These are phyloP conservation scores for Pagetopsis macropterus DNA, from an alignment of 2,797 vertebrate species.

Conservation along the genomic window DNA sequence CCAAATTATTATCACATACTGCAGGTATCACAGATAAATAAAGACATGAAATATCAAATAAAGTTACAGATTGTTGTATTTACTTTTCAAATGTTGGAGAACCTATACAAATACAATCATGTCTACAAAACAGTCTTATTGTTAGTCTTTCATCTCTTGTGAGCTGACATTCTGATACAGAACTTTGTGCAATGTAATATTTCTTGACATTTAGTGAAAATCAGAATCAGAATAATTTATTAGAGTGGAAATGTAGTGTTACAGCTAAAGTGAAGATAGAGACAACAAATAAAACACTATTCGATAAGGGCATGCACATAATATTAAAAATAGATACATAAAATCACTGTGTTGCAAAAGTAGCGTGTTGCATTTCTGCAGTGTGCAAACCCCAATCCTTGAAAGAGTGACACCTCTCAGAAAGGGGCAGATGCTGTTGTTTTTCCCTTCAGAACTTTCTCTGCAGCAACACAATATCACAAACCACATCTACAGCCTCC, in stretches of 20 bases:
- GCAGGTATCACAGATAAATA: neutral
- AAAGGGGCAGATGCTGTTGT: conserved; percentile 65
- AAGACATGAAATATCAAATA: neutral
- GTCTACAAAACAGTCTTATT: neutral
- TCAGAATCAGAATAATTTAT: no score
- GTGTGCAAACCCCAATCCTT: conserved; percentile 72
- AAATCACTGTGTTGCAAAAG: conserved; percentile 35
- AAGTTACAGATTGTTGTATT: neutral
- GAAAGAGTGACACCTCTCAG: conserved; percentile 76
- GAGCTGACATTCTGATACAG: conserved; percentile 35
- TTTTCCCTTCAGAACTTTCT: conserved; percentile 78
- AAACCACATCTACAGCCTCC: conserved; percentile 93
- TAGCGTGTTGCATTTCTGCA: conserved; percentile 69
- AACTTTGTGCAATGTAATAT: conserved; percentile 43
- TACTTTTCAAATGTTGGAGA: neutral
- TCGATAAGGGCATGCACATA: no score
- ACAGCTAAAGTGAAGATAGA: no score
- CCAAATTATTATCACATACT: neutral
- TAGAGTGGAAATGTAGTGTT: no score
- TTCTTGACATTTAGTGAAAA: conserved; percentile 65
- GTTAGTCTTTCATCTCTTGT: conserved; percentile 17
- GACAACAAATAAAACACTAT: no score
- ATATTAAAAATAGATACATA: no score
- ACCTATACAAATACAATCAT: neutral
- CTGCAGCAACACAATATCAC: conserved; percentile 89